Conservation (phyloP, 2,113 vertebrate species). For the Cromileptes altivelis region DNA sequence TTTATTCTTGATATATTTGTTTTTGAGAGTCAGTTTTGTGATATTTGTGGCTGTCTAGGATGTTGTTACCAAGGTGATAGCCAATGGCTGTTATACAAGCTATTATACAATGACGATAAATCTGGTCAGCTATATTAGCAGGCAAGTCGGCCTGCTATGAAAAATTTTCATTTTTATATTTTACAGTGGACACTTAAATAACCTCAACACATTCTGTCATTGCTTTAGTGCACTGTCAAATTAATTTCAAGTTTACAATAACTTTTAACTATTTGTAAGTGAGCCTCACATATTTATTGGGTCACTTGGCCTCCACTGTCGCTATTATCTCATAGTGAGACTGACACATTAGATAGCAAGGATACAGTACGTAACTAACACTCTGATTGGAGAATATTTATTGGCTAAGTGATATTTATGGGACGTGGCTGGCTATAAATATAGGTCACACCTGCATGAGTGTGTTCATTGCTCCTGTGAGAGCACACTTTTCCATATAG, state of each 20-base stretch:
- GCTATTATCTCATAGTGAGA: neutral
- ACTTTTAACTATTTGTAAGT: neutral
- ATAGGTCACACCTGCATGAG: neutral
- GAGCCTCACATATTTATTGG: neutral
- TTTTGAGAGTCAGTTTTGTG: slow-evolving; percentile 11
- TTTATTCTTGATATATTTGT: slow-evolving; percentile 32
- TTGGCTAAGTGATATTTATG: slow-evolving; percentile 11
- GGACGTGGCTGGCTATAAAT: slow-evolving; percentile 1
- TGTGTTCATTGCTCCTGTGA: neutral
- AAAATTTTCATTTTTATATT: neutral
- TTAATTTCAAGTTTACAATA: neutral
- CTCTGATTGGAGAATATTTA: neutral
- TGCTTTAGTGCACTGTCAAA: neutral
- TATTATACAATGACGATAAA: neutral
- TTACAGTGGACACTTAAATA: neutral
- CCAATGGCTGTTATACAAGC: slow-evolving; percentile 36
- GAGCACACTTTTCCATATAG: neutral
- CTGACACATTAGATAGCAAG: neutral
- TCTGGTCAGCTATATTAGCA: slow-evolving; percentile 3
- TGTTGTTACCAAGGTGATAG: slow-evolving; percentile 60
- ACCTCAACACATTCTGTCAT: neutral
- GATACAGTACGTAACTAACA: neutral
- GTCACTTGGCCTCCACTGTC: neutral
- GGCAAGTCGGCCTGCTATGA: neutral
- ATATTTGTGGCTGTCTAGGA: slow-evolving; percentile 33